Conservation (phyloP, 2,113 vertebrate species). For the Leptodactylus fuscus region DNA sequence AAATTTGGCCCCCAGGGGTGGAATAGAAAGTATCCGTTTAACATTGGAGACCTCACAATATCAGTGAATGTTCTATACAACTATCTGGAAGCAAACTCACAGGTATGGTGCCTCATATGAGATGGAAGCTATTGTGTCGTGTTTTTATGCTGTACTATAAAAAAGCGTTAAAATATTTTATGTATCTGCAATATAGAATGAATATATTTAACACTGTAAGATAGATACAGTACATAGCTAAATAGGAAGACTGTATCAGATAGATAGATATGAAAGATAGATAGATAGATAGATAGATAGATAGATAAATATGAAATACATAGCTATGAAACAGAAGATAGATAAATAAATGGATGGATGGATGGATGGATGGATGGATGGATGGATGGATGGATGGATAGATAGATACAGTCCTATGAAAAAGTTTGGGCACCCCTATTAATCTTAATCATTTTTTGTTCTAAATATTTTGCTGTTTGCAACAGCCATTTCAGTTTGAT, state of each 20-base stretch:
- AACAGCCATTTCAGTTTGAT: too few species aligned
- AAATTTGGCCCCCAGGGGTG: slow-evolving; percentile 83
- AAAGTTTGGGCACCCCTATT: too few species aligned
- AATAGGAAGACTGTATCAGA: neutral
- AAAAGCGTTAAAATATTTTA: neutral
- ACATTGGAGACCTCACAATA: slow-evolving; percentile 82
- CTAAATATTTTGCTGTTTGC: too few species aligned
- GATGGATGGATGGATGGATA: too few species aligned
- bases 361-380: too few species aligned
- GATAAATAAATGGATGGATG: neutral
- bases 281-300: neutral
- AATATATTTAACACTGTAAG: neutral
- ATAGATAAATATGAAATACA: neutral
- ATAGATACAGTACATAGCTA: neutral
- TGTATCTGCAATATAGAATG: neutral
- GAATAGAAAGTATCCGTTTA: slow-evolving; percentile 84
- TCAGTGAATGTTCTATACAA: slow-evolving; percentile 82
- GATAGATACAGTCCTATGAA: too few species aligned
- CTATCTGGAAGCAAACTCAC: slow-evolving; percentile 82
- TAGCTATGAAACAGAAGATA: neutral
- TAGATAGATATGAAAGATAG: neutral
- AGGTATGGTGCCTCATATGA: slow-evolving; percentile 69
- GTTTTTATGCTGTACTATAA: neutral
- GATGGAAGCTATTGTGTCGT: neutral
- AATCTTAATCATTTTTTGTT: too few species aligned